Conservation (phyloP, 2,113 vertebrate genomes). For the Eclectus roratus region DNA sequence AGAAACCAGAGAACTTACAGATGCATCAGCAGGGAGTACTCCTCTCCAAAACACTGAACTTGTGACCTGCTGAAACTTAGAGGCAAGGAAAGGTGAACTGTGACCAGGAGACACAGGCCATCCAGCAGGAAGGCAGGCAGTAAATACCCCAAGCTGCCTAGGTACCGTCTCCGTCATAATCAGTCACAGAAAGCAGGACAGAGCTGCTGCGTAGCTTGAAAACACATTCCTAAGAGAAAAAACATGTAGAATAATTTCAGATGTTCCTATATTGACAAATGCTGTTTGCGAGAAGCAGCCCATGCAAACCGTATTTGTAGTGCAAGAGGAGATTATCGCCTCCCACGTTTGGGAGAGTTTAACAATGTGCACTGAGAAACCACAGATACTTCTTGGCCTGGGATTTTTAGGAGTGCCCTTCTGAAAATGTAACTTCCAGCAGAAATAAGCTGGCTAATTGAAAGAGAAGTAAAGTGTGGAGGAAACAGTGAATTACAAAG, state of each 20-base stretch:
- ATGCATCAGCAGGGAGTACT: not conserved
- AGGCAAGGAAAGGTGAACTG: not conserved
- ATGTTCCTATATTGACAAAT: not conserved
- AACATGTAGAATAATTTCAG: not conserved
- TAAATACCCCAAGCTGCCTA: not conserved
- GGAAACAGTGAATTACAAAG: slow-evolving; percentile 53
- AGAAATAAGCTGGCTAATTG: not conserved
- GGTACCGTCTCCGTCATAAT: not conserved
- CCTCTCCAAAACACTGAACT: not conserved
- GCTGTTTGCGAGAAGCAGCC: not conserved
- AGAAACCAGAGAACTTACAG: not conserved
- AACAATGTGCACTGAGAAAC: not conserved
- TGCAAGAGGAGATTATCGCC: not conserved
- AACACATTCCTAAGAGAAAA: not conserved
- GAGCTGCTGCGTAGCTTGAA: not conserved
- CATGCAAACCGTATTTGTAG: not conserved
- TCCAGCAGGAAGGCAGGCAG: not conserved
- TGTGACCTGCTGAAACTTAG: not conserved
- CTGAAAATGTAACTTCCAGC: not conserved
- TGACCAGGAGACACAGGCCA: not conserved
- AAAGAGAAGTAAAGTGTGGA: slow-evolving; percentile 29
- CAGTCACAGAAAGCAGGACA: not conserved
- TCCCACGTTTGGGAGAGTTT: not conserved
- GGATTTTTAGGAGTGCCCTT: not conserved
- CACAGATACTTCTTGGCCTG: not conserved